Percentiles rank a stretch among this genome's conserved stretches.
phyloP scores from a whole-genome alignment of 2,797 vertebrate genomes.

The Glyptemys insculpta region DNA sequence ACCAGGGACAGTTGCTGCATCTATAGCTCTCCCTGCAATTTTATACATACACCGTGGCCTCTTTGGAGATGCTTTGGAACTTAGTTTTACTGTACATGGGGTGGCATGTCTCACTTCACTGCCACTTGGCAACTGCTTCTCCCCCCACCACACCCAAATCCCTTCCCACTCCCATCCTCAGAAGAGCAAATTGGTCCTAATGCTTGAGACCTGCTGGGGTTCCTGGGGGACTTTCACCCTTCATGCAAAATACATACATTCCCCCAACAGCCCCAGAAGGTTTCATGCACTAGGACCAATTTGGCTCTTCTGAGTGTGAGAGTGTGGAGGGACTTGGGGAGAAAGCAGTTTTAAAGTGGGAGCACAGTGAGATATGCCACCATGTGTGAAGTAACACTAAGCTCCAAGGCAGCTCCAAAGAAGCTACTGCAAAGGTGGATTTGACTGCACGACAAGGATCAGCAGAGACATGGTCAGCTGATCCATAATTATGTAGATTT shows the following conservation, averaged over 20 bases:
- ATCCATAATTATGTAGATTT: background rate
- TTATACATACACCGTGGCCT: background rate
- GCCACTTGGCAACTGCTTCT: background rate
- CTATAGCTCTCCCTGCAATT: background rate
- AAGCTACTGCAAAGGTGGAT: background rate
- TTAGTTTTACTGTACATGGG: background rate
- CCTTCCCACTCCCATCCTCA: background rate
- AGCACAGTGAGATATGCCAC: background rate
- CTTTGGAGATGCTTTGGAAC: background rate
- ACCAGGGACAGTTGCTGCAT: constrained; percentile 3
- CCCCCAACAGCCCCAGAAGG: background rate
- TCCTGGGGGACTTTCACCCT: background rate
- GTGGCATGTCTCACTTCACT: background rate
- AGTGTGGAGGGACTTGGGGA: constrained; percentile 25
- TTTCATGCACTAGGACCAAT: background rate
- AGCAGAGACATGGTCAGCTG: background rate
- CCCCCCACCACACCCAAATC: background rate
- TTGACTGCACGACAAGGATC: background rate
- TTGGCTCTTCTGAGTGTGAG: constrained; percentile 6
- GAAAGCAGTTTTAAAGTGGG: background rate
- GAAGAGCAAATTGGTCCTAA: background rate
- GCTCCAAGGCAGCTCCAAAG: background rate
- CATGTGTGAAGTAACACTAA: background rate
- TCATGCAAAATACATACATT: background rate
- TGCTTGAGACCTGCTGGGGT: background rate